Base-by-base conservation (phyloP, 2,797 vertebrate genomes). In the Sebastes variabilis region DNA sequence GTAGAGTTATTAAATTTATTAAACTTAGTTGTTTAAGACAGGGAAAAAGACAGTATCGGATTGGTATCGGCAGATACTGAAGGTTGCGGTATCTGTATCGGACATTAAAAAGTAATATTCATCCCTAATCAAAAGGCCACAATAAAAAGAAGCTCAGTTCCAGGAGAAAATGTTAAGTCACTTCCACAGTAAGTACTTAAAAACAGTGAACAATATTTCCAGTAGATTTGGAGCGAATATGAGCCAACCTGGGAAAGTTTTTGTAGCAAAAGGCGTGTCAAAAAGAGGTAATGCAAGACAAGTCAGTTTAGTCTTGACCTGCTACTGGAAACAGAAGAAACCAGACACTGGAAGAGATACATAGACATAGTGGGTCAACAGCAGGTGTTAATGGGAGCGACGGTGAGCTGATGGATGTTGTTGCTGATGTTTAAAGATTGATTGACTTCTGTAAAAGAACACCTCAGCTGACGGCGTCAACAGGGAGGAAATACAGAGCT, bases 341-440 rank as follows among this genome's bases (percentile, higher is more conserved):
- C 60, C 67, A 72, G 75, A 89, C 75, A 75, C 81, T 58, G 56
- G 29, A 75, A 55, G 52, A 74, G 67, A 52, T 14, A 66, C 38
- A 71, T 49, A 62, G 29, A 72, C 29, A 58, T 25, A 55, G 62
- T 75, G 16, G 62, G 81, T 80, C 71, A 66, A 36, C 66, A 66
- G 70, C 66, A 79, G 82, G 68, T 75, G 67, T 86, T 75, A 59
- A 42, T 34, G 24, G 67, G 67, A 27, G 30, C 12, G 25, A 71
- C 29, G 62, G 77, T 58, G 64, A 65, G 52, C 54, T 54, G 66
- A 80, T 24, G 24, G 56, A 27, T 69, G 49, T 66, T 88, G 72
- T 71, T 77, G 55, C 54, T 82, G 30, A 62, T 68, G 66, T 75
- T 22, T 72, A 49, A 80, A 81, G 81, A 90, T 80, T 82, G 82